A percentile compares a stretch with the other conserved stretches of the same genome.
These are phyloP conservation scores for Andinoacara biseriatus DNA, from an alignment of 2,113 vertebrate species.

Conservation along the genomic window DNA sequence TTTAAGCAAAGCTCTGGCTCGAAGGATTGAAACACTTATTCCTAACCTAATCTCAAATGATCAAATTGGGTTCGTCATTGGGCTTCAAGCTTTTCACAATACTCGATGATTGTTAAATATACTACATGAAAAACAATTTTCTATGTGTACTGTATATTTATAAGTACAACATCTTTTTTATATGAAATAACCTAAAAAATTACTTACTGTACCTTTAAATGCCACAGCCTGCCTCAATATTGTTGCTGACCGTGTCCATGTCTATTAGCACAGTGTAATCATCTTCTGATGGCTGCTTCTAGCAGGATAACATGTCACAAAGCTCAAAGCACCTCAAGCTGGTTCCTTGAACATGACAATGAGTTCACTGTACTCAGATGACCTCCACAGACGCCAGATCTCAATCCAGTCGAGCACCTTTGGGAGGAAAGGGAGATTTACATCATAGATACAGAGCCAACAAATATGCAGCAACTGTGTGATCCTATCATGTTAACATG, in stretches of 20 bases:
- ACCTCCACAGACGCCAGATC: not conserved
- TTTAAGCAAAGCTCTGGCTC: no score
- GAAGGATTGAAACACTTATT: no score
- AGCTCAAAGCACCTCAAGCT: not conserved
- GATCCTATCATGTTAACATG: not conserved
- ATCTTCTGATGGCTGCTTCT: not conserved
- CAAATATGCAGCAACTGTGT: not conserved
- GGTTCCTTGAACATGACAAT: not conserved
- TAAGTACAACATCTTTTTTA: no score
- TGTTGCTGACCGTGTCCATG: not conserved
- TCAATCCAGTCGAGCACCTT: not conserved
- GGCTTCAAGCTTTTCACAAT: no score
- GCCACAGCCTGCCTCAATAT: not conserved
- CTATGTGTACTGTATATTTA: no score
- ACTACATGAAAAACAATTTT: no score
- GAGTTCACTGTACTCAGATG: not conserved
- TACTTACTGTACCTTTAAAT: not conserved
- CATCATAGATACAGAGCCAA: not conserved
- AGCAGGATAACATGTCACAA: not conserved
- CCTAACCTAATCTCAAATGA: no score
- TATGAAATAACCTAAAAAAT: no score
- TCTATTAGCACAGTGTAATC: not conserved
- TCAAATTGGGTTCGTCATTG: no score
- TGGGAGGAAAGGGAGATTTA: not conserved
- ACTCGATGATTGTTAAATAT: no score